Conservation (phyloP, 2,113 vertebrate genomes). For the Zapornia atra region DNA sequence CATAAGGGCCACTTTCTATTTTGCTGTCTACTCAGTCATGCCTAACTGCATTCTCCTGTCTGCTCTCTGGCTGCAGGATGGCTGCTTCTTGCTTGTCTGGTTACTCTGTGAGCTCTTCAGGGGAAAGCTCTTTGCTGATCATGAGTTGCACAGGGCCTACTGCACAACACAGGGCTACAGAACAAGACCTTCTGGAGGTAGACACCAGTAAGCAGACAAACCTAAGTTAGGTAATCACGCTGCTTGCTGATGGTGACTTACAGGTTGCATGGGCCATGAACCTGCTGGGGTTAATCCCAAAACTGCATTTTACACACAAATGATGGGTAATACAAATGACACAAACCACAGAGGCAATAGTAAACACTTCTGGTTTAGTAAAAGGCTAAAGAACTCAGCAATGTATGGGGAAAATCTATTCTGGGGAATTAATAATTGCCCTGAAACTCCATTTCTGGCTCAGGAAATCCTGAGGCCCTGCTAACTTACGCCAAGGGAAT, state of each 20-base stretch:
- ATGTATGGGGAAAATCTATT: not conserved
- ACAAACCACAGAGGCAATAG: not conserved
- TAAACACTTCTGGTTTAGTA: not conserved
- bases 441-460: not conserved
- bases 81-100: not conserved
- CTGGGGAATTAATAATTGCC: not conserved
- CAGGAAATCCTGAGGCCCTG: not conserved
- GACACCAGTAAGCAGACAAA: not conserved
- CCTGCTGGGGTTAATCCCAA: not conserved
- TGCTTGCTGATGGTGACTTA: not conserved
- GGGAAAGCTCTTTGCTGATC: not conserved
- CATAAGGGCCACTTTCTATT: not conserved
- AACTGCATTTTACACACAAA: not conserved
- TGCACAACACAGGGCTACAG: not conserved
- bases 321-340: not conserved
- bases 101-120: not conserved
- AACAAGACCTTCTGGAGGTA: not conserved
- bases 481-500: not conserved
- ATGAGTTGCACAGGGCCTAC: not conserved
- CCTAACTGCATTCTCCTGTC: not conserved
- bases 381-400: not conserved
- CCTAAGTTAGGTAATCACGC: not conserved
- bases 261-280: rapidly evolving
- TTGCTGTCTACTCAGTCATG: not conserved
- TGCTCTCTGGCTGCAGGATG: not conserved